These are phyloP conservation scores for Clarias fuscus DNA, from an alignment of 2,797 vertebrate species.

Conservation along the genomic window DNA sequence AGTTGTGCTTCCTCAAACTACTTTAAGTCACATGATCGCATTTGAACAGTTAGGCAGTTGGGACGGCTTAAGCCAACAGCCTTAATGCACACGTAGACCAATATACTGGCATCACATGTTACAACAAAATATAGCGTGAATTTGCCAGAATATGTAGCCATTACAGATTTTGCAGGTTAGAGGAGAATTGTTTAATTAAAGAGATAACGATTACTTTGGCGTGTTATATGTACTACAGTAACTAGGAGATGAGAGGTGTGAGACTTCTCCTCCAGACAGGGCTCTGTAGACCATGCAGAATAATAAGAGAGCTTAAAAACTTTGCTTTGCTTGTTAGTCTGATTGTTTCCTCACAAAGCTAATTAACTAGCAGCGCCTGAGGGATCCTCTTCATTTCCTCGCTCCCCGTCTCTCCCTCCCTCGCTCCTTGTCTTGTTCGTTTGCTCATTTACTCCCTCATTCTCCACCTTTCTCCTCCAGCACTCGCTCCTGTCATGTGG, in stretches of 20 bases:
- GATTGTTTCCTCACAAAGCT: conserved; percentile 79
- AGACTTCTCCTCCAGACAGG: conserved; percentile 40
- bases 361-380: conserved; percentile 72
- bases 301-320: conserved; percentile 71
- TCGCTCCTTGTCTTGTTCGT: conserved; percentile 57
- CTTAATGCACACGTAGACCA: conserved; percentile 21
- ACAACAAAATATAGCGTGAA: conserved; percentile 25
- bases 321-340: conserved; percentile 77
- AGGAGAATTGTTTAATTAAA: conserved; percentile 18
- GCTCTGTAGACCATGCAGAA: conserved; percentile 58
- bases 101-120: conserved; percentile 23
- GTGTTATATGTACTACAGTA: background rate
- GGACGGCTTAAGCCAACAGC: conserved; percentile 5
- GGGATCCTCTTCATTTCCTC: conserved; percentile 46
- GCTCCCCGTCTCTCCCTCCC: conserved; percentile 59
- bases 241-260: conserved; percentile 27
- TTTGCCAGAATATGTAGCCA: background rate
- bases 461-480: conserved; percentile 58
- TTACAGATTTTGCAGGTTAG: conserved; percentile 33
- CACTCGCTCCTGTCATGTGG: conserved; percentile 73
- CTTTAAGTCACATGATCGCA: conserved; percentile 44
- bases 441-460: conserved; percentile 60
- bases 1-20: conserved; percentile 30
- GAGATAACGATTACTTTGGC: background rate
- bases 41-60: conserved; percentile 28